Evolutionary conservation across 2,113 vertebrate species (phyloP), one percentile per base, ranked within the genome.

Genomic region (Cyanoderma ruficeps): DNA sequence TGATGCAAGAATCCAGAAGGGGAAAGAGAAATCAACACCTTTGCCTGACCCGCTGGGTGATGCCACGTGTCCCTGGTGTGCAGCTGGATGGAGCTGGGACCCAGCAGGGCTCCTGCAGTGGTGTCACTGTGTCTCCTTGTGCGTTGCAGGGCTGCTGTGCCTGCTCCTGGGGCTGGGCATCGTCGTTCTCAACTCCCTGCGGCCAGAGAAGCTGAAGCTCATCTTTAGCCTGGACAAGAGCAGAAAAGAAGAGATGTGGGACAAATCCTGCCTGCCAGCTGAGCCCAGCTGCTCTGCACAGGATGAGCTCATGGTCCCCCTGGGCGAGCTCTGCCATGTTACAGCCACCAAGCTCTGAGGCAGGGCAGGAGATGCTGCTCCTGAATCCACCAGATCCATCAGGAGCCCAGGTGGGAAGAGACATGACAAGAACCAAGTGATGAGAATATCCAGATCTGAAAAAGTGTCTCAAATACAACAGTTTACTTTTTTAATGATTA

Each of bases 151-250:
- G 75, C 44, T 99, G 78, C 92, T 99, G 78, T 99, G 98, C 88
- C 56, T 97, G 83, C 23, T 99, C 85, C 98, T 99, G 67, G 98
- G 99, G 7, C 65, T 97, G 81, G 65, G 91, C 31, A 63, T 99
- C 95, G 87, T 98, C 44, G 49, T 97, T 61, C 91, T 99, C 39
- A 93, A 98, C 90, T 94, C 89, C 2, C 1, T 97, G 64, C 94
- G 97, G 56, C 99, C 99, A 1, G 98, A 98, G 79, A 98, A 97
- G 96, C 98, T 99, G 56, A 98, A 98, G 91, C 96, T 98, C 78
- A 97, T 98, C 61, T 99, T 99, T 81, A 99, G 97, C 46, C 93
- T 98, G n/a, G 98, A 95, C 1, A 52, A 93, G 30, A 85, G 27
- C 25, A 94, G 97, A 8, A 10, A 64, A 25, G 47, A 72, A 49